A percentile compares a stretch with the other conserved stretches of the same genome.
Conservation (phyloP, 1,140 invertebrate species). For the Neelides sp. region DNA sequence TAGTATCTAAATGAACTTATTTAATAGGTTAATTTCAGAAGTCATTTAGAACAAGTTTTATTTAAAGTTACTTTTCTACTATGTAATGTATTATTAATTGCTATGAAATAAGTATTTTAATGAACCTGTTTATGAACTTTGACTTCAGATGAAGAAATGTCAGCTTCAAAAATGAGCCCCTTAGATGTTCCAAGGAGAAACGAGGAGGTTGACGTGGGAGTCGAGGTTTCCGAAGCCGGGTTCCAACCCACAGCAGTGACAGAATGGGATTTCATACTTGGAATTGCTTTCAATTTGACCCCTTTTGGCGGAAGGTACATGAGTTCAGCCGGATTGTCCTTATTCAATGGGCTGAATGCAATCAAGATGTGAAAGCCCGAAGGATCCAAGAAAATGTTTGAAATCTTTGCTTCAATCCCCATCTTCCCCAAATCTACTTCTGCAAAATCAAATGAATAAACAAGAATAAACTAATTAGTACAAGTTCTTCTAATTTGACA, state of each 20-base stretch:
- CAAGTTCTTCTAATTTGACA: slow-evolving; percentile 8
- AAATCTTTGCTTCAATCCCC: slow-evolving; percentile 46
- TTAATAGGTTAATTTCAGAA: slow-evolving; percentile 10
- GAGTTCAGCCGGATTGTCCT: slow-evolving; percentile 54
- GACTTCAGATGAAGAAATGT: slow-evolving; percentile 64
- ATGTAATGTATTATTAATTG: not conserved
- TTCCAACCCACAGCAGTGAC: slow-evolving; percentile 88
- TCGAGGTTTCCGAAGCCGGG: slow-evolving; percentile 54
- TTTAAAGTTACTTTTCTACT: not conserved
- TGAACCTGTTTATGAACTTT: slow-evolving; percentile 75
- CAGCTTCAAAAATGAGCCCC: slow-evolving; percentile 82
- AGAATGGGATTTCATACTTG: slow-evolving; percentile 63
- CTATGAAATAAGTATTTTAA: no score
- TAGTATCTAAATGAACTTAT: slow-evolving; percentile 4
- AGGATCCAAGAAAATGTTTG: slow-evolving; percentile 70
- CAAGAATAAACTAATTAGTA: slow-evolving; percentile 14
- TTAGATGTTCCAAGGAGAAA: slow-evolving; percentile 80
- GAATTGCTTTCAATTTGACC: slow-evolving; percentile 48
- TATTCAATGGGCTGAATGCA: slow-evolving; percentile 49
- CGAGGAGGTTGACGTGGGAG: slow-evolving; percentile 50
- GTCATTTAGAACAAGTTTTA: slow-evolving; percentile 8
- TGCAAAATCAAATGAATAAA: slow-evolving; percentile 26
- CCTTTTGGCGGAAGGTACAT: slow-evolving; percentile 58
- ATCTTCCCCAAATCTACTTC: slow-evolving; percentile 38
- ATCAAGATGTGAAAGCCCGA: slow-evolving; percentile 72